Percentiles rank a stretch among this genome's conserved stretches.
Conservation (phyloP, 2,797 vertebrate species). For the Fringilla coelebs region DNA sequence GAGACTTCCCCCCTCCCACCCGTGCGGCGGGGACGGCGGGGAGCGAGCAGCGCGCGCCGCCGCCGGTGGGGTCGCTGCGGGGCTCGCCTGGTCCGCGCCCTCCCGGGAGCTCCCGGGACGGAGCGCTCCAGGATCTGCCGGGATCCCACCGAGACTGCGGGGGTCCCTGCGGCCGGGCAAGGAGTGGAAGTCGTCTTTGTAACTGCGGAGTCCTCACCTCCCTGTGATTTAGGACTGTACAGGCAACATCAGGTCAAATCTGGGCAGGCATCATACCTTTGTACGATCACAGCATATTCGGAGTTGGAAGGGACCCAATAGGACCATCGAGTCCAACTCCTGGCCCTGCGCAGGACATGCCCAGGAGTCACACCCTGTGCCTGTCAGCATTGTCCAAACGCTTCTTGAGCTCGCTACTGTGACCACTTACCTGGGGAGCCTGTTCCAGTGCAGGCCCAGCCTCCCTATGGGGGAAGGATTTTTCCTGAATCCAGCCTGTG, state of each 20-base stretch:
- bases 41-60: not conserved
- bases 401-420: not conserved
- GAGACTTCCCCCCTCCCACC: not conserved
- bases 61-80: not conserved
- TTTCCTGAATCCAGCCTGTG: not conserved
- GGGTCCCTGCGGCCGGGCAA: rapidly evolving
- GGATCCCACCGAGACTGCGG: rapidly evolving
- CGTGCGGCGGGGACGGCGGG: not conserved
- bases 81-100: not conserved
- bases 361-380: not conserved
- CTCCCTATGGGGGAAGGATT: too few relatives aligned
- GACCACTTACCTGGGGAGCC: not conserved
- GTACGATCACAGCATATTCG: not conserved
- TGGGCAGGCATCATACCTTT: not conserved
- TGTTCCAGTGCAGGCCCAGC: not conserved
- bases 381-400: not conserved
- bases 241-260: too few relatives aligned
- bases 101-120: not conserved
- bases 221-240: not conserved
- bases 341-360: not conserved
- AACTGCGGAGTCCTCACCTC: not conserved
- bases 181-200: too few relatives aligned
- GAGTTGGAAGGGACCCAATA: not conserved
- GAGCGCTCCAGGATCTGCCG: too few relatives aligned
- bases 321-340: not conserved